phyloP scores from a whole-genome alignment of 2,113 vertebrate species.

The Lepus americanus region DNA sequence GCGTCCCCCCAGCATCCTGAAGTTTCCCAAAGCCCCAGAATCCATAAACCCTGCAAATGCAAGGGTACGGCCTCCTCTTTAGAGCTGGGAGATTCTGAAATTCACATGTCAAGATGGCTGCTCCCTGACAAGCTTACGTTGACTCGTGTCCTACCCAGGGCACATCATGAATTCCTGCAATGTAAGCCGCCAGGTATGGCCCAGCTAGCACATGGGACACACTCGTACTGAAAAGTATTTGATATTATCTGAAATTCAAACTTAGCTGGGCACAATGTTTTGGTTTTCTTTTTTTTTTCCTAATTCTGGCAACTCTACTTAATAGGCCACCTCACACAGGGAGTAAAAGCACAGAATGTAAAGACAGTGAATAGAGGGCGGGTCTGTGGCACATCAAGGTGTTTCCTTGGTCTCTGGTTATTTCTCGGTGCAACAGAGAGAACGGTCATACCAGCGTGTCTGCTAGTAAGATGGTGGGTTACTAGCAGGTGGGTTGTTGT shows the following conservation, averaged over 20 bases:
- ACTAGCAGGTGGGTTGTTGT: not conserved
- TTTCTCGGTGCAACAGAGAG: not conserved
- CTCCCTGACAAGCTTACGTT: accelerated
- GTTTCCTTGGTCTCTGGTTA: not conserved
- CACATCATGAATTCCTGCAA: accelerated
- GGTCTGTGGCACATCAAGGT: not conserved
- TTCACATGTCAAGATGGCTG: not conserved
- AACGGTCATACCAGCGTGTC: not conserved
- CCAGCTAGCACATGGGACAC: accelerated
- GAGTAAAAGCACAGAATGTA: not conserved
- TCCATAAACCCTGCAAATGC: accelerated
- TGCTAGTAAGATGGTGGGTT: not conserved
- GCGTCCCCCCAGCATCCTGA: not conserved
- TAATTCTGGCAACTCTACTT: not conserved
- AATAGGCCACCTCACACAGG: not conserved
- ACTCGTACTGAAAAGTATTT: not conserved
- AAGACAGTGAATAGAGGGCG: not conserved
- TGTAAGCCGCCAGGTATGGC: accelerated
- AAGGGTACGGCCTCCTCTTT: accelerated
- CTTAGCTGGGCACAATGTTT: not conserved
- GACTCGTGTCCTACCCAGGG: accelerated
- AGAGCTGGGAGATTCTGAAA: not conserved
- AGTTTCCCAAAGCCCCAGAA: not conserved
- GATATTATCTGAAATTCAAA: not conserved
- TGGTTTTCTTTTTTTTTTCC: not conserved